These are phyloP conservation scores for Drosophila basisetae DNA, from an alignment of 2,888 invertebrate species.

Conservation along the genomic window DNA sequence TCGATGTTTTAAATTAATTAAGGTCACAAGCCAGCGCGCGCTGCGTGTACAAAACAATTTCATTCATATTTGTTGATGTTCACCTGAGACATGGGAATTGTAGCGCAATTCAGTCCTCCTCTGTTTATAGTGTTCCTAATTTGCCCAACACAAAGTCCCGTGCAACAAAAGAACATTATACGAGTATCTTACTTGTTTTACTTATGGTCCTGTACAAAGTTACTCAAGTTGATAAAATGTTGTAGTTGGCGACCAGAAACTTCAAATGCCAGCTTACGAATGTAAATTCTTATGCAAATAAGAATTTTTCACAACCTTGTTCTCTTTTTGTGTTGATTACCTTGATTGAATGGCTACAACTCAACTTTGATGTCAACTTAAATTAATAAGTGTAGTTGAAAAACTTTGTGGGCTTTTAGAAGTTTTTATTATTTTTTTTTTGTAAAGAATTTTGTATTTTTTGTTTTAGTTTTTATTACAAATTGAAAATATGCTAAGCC, in stretches of 20 bases:
- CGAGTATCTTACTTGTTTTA: background rate
- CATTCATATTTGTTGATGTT: constrained; percentile 52
- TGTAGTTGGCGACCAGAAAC: background rate
- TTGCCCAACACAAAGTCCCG: background rate
- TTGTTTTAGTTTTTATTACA: constrained; percentile 61
- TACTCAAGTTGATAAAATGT: background rate
- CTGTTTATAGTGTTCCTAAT: constrained; percentile 16
- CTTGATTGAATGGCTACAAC: background rate
- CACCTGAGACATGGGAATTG: constrained; percentile 5
- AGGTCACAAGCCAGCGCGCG: constrained; percentile 52
- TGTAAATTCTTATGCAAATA: background rate
- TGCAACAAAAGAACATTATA: background rate
- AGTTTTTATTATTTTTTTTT: constrained; percentile 56
- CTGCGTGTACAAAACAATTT: constrained; percentile 68
- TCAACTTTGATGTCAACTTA: background rate
- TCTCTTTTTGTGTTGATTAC: background rate
- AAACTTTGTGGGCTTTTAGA: constrained; percentile 58
- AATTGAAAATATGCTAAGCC: constrained; percentile 45
- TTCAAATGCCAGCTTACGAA: background rate
- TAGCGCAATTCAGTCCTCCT: constrained; percentile 6
- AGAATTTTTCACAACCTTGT: background rate
- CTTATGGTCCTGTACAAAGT: constrained; percentile 1
- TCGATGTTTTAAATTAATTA: constrained; percentile 68
- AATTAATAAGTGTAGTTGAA: background rate
- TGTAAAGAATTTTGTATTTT: constrained; percentile 47